These are phyloP conservation scores for Nasonia oneida DNA, from an alignment of 2,888 invertebrate genomes.

Conservation along the genomic window DNA sequence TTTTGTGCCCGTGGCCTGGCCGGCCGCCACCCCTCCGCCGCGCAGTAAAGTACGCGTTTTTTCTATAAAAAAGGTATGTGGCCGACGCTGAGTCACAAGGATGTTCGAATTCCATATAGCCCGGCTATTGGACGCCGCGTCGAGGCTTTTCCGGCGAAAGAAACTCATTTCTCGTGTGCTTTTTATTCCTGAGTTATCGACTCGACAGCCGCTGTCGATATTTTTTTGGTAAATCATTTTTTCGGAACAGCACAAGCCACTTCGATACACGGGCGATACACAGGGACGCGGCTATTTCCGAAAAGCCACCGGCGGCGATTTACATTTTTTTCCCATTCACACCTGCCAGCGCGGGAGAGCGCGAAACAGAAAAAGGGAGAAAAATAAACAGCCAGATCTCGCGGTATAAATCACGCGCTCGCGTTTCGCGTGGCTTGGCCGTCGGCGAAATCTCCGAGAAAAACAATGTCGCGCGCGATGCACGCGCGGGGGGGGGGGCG, in stretches of 20 bases:
- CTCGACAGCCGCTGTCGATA: neutral
- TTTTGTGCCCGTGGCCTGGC: conserved; percentile 43
- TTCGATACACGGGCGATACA: neutral
- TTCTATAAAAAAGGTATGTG: conserved; percentile 54
- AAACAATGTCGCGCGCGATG: conserved; percentile 61
- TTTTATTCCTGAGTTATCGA: conserved; percentile 15
- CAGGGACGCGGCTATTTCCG: conserved; percentile 43
- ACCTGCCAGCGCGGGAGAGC: neutral
- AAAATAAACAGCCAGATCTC: conserved; percentile 53
- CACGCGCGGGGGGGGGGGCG: neutral
- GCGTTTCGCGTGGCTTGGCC: conserved; percentile 20
- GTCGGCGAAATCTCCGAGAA: conserved; percentile 58
- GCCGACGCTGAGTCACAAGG: conserved; percentile 47
- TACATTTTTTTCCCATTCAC: conserved; percentile 57
- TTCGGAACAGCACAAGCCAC: conserved; percentile 13
- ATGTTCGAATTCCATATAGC: conserved; percentile 55
- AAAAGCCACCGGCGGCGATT: conserved; percentile 25
- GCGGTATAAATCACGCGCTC: conserved; percentile 55
- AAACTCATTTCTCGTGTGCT: neutral
- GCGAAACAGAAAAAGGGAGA: neutral
- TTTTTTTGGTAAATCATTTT: neutral
- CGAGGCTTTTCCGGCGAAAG: neutral
- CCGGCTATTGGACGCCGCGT: conserved; percentile 6
- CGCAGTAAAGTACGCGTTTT: conserved; percentile 54
- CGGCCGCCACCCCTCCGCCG: neutral